These are phyloP conservation scores for Albula glossodonta DNA, from an alignment of 2,113 vertebrate species.

Conservation along the genomic window DNA sequence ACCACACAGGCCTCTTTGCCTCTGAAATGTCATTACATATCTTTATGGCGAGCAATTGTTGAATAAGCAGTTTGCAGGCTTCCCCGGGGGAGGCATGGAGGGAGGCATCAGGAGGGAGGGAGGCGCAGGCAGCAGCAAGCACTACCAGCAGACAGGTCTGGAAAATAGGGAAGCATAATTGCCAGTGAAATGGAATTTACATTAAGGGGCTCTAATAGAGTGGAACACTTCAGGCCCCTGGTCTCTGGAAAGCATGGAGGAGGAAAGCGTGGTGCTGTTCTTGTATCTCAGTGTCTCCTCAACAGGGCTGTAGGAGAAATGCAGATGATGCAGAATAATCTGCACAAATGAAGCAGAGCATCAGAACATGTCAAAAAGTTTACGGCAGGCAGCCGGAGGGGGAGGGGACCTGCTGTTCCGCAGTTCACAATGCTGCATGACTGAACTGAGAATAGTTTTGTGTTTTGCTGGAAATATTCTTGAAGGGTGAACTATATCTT, in stretches of 20 bases:
- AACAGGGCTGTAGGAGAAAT: conserved; percentile 50
- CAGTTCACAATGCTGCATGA: neutral
- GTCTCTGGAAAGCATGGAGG: conserved; percentile 47
- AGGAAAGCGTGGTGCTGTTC: conserved; percentile 56
- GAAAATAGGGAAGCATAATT: conserved; percentile 68
- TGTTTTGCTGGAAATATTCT: neutral
- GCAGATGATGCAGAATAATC: conserved; percentile 36
- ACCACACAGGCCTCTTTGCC: conserved; percentile 80
- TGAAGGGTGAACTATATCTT: neutral
- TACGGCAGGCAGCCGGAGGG: neutral
- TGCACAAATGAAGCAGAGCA: conserved; percentile 24
- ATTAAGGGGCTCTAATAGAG: conserved; percentile 75
- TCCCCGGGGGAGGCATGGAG: conserved; percentile 60
- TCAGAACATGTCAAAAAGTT: neutral
- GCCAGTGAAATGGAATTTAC: conserved; percentile 79
- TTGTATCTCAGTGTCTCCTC: conserved; percentile 56
- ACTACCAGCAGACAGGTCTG: conserved; percentile 59
- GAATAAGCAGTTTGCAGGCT: conserved; percentile 78
- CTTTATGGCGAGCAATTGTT: conserved; percentile 76
- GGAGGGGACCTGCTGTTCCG: neutral
- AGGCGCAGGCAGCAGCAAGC: conserved; percentile 32
- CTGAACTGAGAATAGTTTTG: neutral
- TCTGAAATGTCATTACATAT: conserved; percentile 79
- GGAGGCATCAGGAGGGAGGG: conserved; percentile 32
- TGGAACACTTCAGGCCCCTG: conserved; percentile 68